Conservation (phyloP, 2,797 vertebrate genomes). For the Chromobotia macracanthus region DNA sequence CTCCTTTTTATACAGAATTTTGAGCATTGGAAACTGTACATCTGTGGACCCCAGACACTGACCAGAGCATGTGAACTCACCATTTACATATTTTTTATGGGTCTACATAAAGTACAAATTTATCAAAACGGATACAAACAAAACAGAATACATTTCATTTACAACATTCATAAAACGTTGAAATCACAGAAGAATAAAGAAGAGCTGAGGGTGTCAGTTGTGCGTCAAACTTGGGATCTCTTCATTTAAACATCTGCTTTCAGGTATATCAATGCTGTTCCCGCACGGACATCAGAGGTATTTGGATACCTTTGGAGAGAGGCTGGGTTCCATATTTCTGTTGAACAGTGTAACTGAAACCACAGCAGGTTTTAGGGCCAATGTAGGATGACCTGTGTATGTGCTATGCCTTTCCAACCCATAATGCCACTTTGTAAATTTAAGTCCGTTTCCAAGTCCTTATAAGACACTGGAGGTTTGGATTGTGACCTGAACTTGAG, state of each 20-base stretch:
- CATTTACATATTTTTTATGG: constrained; percentile 4
- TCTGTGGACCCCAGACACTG: neutral
- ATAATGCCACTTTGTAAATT: constrained; percentile 43
- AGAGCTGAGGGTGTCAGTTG: constrained; percentile 43
- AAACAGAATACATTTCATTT: constrained; percentile 26
- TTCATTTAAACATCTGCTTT: constrained; percentile 29
- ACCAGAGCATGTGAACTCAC: constrained; percentile 1
- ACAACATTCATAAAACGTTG: constrained; percentile 38
- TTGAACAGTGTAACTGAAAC: constrained; percentile 27
- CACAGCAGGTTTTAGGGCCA: constrained; percentile 4
- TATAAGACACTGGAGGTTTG: constrained; percentile 52
- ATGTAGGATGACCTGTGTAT: constrained; percentile 1
- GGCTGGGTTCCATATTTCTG: constrained; percentile 27
- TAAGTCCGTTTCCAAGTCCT: constrained; percentile 28
- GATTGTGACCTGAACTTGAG: constrained; percentile 51
- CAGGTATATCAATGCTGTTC: constrained; percentile 20
- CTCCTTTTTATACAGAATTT: neutral
- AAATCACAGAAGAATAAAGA: constrained; percentile 15
- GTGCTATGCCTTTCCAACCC: neutral
- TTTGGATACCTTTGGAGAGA: constrained; percentile 54
- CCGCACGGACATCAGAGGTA: constrained; percentile 65
- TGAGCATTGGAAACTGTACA: neutral
- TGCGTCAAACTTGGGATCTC: constrained; percentile 43
- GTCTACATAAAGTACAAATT: neutral
- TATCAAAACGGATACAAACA: neutral